phyloP scores from a whole-genome alignment of 2,888 invertebrate genomes.

The Agriopis leucophaearia region DNA sequence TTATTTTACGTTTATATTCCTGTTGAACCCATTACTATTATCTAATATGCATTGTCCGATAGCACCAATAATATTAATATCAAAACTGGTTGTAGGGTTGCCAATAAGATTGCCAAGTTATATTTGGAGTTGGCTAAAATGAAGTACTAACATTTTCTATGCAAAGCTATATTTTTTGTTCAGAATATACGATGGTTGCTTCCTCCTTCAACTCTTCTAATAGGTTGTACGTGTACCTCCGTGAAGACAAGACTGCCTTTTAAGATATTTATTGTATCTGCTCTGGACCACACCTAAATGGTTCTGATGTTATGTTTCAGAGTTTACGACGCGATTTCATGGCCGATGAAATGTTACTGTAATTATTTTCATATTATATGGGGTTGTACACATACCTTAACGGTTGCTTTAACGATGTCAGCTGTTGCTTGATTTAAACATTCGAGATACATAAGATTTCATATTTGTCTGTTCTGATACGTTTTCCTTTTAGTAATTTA shows the following conservation, averaged over 20 bases:
- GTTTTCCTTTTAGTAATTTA: too few relatives aligned
- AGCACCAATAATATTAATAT: background rate
- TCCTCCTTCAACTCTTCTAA: background rate
- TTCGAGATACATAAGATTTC: background rate
- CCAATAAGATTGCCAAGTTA: too few relatives aligned
- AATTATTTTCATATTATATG: slow-evolving; percentile 65
- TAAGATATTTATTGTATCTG: slow-evolving; percentile 33
- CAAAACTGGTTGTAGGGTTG: background rate
- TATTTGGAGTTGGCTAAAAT: background rate
- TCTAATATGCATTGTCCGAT: too few relatives aligned
- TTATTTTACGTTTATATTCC: background rate
- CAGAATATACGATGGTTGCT: background rate
- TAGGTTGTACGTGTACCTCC: slow-evolving; percentile 3
- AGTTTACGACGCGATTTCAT: slow-evolving; percentile 52
- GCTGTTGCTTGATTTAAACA: slow-evolving; percentile 20
- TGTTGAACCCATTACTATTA: background rate
- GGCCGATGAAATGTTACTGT: slow-evolving; percentile 68
- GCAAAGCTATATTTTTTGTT: background rate
- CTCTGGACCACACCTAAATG: slow-evolving; percentile 45
- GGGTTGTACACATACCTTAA: slow-evolving; percentile 55
- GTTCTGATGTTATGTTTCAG: slow-evolving; percentile 37
- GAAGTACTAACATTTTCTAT: background rate
- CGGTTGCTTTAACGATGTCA: slow-evolving; percentile 34
- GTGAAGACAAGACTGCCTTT: slow-evolving; percentile 12
- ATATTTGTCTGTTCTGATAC: background rate